Base-by-base conservation (phyloP, 2,888 invertebrate species). In the Metacarcinus magister region DNA sequence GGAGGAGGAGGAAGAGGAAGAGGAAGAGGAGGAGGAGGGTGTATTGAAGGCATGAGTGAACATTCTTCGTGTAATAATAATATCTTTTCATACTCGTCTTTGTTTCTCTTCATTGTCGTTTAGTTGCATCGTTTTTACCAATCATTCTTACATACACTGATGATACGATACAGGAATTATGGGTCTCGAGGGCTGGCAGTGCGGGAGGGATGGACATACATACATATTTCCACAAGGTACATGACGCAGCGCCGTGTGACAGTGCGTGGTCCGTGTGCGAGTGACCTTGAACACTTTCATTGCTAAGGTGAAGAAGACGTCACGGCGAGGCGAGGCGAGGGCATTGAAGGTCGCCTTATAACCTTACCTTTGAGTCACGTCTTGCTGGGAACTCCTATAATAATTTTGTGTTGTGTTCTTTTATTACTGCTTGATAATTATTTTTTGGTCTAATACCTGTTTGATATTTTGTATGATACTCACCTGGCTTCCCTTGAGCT, bases 241-340 rank as follows among this genome's bases (percentile, higher is more conserved):
- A 82, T 82, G 82, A 82, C 82, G 82, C 32, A 32, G 82, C 82
- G 13, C 82, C 5, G 82, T 16, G 13, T n/a, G 5, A 5, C 67
- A 23, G 67, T 23, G 67, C 39, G 39, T 39, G 39, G 39, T 2
- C 2, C 2, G 82, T 32, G 32, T 32, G 32, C 32, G 32, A 8
- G 82, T 16, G 82, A 32, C 82, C 82, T 82, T 82, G 82, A 82
- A 82, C 32, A 82, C 82, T 82, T 82, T 82, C 32, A 82, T 82
- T 82, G 32, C 82, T 10, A 8, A 82, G 82, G 13, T 82, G 32
- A 32, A 32, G 0, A 28, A 75, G 82, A 82, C 82, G 82, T 82
- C 82, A 82, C 32, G 82, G 82, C 32, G 82, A 32, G 32, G 82
- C 82, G 32, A 10, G 82, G 82, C 82, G 82, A 82, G 82, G 82